Base-by-base conservation (phyloP, 2,797 vertebrate genomes). In the Coendou prehensilis region DNA sequence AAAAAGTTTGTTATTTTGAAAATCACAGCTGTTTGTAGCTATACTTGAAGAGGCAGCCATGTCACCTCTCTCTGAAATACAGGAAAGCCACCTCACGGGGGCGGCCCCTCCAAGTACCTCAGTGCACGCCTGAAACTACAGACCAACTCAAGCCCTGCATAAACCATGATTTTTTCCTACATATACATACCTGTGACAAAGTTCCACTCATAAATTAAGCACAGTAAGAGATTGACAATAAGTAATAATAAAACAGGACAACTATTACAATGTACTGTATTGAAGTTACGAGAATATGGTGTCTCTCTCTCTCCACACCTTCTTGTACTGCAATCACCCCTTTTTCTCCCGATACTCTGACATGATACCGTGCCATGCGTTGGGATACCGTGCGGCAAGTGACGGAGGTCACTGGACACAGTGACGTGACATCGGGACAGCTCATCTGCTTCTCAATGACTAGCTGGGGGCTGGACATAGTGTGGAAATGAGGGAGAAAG, bases 1-100 rank as follows among this genome's bases (percentile, higher is more conserved):
- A 69, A 86, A 78, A 56, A 78, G 41, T 61, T 88, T 83, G 45
- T 84, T 81, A 86, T 50, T 92, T 92, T 89, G 64, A 95, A 91
- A 69, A 52, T 50, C 79, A 54, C 9, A 76, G 75, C 37, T 92
- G 52, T 92, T 81, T 17, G 54, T 9, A 71, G 37, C 64, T 81
- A 63, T 85, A 85, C 71, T 81, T 80, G 71, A 76, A 86, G 59
- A 81, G 50, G 33, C 3, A 81, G 61, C 1, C 33, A 59, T 81
- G 80, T 52, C 47, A 89, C 67, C 81, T 93, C 45, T 71, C 45
- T 84, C 45, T 82, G 59, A 95, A 91, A 52, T 61, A 41, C 6
- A 87, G 61, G 23, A 22, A 30, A 33, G 15, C 28, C 9, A 47
- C 81, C 81, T 47, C 15, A 28, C 26, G 30, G 23, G 41, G 23